Conservation (phyloP, 2,797 vertebrate genomes). For the Eleutherodactylus coqui region DNA sequence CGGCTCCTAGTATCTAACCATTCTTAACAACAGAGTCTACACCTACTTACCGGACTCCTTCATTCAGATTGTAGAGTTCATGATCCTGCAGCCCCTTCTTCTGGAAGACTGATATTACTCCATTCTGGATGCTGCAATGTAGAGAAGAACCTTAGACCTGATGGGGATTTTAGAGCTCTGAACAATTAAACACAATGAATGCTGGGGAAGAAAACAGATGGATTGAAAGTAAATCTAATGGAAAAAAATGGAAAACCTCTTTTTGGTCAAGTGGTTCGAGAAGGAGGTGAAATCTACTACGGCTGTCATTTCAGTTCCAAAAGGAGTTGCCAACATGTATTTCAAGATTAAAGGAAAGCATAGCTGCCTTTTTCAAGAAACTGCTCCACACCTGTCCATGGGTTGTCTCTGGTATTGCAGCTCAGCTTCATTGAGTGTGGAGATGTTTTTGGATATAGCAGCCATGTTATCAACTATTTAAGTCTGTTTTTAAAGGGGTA, state of each 20-base stretch:
- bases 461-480: too few relatives aligned
- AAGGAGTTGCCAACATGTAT: background rate
- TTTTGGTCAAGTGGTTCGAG: background rate
- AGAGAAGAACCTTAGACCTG: background rate
- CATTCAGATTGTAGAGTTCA: slow-evolving; percentile 92
- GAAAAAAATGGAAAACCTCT: background rate
- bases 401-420: too few relatives aligned
- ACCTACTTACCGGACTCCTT: slow-evolving; percentile 90
- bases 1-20: background rate
- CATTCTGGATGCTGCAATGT: slow-evolving; percentile 89
- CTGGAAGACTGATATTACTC: slow-evolving; percentile 94
- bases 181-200: background rate
- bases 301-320: background rate
- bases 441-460: too few relatives aligned
- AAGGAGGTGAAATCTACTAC: background rate
- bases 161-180: background rate
- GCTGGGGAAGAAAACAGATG: background rate
- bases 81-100: slow-evolving; percentile 91
- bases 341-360: background rate
- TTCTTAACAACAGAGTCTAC: background rate
- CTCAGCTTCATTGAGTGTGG: too few relatives aligned
- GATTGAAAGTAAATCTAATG: background rate
- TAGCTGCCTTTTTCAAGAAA: too few relatives aligned
- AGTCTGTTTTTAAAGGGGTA: too few relatives aligned
- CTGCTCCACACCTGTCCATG: too few relatives aligned